Evolutionary conservation across 2,888 invertebrate genomes (phyloP).

Genomic region (Diaprepes abbreviatus): DNA sequence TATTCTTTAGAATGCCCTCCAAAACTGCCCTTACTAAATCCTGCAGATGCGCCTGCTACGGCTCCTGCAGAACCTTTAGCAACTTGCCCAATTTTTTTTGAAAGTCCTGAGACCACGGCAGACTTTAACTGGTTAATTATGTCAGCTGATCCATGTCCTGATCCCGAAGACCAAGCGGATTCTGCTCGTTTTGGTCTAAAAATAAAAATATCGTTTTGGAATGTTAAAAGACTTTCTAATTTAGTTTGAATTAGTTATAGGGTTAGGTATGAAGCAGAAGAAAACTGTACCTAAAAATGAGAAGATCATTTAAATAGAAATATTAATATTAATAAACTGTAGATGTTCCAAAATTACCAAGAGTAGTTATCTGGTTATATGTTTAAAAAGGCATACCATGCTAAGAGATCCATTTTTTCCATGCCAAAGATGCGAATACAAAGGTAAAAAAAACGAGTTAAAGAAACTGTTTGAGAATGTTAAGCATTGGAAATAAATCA

Average conservation of each 20-base stretch:
- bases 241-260: background rate
- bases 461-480: too few relatives aligned
- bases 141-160: conserved; percentile 64
- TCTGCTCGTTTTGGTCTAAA: conserved; percentile 47
- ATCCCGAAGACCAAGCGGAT: conserved; percentile 55
- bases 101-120: conserved; percentile 66
- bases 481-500: background rate
- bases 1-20: conserved; percentile 51
- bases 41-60: conserved; percentile 67
- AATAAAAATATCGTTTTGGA: too few relatives aligned
- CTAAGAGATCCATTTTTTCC: too few relatives aligned
- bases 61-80: conserved; percentile 72
- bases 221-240: too few relatives aligned
- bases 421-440: too few relatives aligned
- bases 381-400: too few relatives aligned
- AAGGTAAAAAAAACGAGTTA: too few relatives aligned
- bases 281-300: too few relatives aligned
- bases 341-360: too few relatives aligned
- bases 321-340: too few relatives aligned
- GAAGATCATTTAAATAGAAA: too few relatives aligned
- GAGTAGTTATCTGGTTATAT: too few relatives aligned
- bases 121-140: conserved; percentile 54
- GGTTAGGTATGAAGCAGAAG: background rate
- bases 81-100: conserved; percentile 71
- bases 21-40: conserved; percentile 68